Percentiles rank a stretch among this genome's conserved stretches.
Conservation (phyloP, 64 coral and sea anemone species). For the Pocillopora damicornis region DNA sequence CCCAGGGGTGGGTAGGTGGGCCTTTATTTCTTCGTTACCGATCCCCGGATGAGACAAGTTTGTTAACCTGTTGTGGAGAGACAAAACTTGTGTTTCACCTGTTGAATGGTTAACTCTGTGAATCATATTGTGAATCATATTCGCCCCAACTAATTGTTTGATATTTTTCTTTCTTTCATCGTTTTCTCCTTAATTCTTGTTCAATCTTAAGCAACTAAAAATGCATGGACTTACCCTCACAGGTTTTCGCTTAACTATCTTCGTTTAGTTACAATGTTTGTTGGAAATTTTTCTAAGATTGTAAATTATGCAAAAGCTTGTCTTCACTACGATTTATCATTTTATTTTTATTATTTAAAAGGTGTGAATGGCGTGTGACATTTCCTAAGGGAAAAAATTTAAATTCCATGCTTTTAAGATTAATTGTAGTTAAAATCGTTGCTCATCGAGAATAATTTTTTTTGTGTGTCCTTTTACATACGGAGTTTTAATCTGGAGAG, state of each 20-base stretch:
- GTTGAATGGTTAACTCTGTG: slow-evolving; percentile 13
- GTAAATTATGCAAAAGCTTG: slow-evolving; percentile 37
- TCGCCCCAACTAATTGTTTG: background rate
- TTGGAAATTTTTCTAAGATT: background rate
- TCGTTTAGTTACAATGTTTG: background rate
- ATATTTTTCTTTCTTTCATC: background rate
- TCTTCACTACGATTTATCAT: background rate
- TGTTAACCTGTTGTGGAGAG: background rate
- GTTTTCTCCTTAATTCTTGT: background rate
- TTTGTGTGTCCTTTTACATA: background rate
- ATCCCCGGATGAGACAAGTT: background rate
- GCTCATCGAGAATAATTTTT: background rate
- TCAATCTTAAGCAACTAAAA: background rate
- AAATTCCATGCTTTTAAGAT: background rate
- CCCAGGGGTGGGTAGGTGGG: background rate
- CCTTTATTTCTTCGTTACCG: background rate
- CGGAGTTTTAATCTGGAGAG: background rate
- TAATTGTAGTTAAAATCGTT: background rate
- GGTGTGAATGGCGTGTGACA: background rate
- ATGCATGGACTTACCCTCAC: background rate
- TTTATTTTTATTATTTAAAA: background rate
- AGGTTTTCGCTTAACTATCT: background rate
- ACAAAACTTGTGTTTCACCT: slow-evolving; percentile 1
- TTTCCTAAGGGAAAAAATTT: background rate
- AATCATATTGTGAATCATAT: background rate